Base-by-base conservation (phyloP, 2,888 invertebrate species). In the Hoplodrina blanda region DNA sequence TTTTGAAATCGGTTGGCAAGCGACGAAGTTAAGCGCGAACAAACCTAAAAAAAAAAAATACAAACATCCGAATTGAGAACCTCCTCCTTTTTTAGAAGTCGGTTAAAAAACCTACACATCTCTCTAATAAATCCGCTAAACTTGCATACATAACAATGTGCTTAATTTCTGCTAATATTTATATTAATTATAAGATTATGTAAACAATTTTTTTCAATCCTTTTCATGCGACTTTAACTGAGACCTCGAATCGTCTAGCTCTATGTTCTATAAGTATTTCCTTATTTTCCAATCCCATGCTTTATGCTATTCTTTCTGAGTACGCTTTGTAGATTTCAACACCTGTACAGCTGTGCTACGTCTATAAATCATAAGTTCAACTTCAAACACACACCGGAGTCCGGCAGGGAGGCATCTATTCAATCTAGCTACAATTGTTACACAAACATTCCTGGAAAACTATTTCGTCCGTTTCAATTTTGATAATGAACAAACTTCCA, bases 341-440 rank as follows among this genome's bases (percentile, higher is more conserved):
- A 73, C 79, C 74, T 73, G 75, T 59, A 1, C 46, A 46, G 46
- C 46, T 46, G 79, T 65, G 41, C 13, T 61, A 61, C 60, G 67
- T 74, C 54, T 44, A 30, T 59, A 62, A 59, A 50, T 52, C 30
- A 62, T 50, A 41, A 78, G 46, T 67, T 46, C 1, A 46, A 46
- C 44, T 46, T 66, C 53, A 59, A 66, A 73, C 79, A 53, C 41
- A 13, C 20, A 11, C 30, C 33, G 50, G 17, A 2, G 17, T 15
- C 41, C 41, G 41, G 41, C 2, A 41, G 41, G 41, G 13, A 13
- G 13, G 10, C 7, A 10, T 10, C 37, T 11, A 52, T 50, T 25
- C 13, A 44, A 44, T 33, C 53, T 41, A n/a, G 53, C 62, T 44
- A 54, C 44, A 54, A 65, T 54, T 54, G 53, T 10, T 52, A 57